Conservation (phyloP, 2,797 vertebrate genomes). For the Centroberyx gerrardi region DNA sequence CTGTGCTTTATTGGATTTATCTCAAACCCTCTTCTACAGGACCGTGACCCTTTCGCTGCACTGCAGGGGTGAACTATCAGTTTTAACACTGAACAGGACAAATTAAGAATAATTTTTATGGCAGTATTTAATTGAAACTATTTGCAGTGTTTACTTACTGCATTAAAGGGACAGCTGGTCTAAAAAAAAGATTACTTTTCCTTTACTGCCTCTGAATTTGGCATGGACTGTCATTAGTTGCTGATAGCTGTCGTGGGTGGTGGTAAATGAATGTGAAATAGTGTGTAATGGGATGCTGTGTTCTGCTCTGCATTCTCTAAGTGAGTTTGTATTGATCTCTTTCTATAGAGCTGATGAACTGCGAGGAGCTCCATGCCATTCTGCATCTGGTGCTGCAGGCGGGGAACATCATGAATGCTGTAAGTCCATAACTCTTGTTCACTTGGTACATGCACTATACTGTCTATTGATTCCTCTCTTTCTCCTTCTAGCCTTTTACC, state of each 20-base stretch:
- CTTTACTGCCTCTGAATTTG: neutral
- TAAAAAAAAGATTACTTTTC: neutral
- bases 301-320: slow-evolving; percentile 40
- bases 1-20: slow-evolving; percentile 50
- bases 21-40: slow-evolving; percentile 25
- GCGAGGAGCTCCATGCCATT: slow-evolving; percentile 96
- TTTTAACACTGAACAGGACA: slow-evolving; percentile 16
- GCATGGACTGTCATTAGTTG: neutral
- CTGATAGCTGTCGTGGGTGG: neutral
- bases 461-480: slow-evolving; percentile 3
- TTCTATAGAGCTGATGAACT: slow-evolving; percentile 92
- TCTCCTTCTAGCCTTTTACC: neutral
- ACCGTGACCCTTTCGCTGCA: slow-evolving; percentile 52
- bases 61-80: slow-evolving; percentile 36
- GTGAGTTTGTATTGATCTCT: slow-evolving; percentile 47
- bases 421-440: slow-evolving; percentile 78
- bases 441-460: neutral
- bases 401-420: slow-evolving; percentile 99
- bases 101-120: slow-evolving; percentile 22
- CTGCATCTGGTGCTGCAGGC: slow-evolving; percentile 97
- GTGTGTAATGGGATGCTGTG: neutral
- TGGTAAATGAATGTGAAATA: slow-evolving; percentile 10
- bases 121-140: slow-evolving; percentile 28
- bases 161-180: neutral
- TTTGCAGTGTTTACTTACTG: slow-evolving; percentile 4